Evolutionary conservation across 2,888 invertebrate species (phyloP).

Genomic region (Drosophila cracens): DNA sequence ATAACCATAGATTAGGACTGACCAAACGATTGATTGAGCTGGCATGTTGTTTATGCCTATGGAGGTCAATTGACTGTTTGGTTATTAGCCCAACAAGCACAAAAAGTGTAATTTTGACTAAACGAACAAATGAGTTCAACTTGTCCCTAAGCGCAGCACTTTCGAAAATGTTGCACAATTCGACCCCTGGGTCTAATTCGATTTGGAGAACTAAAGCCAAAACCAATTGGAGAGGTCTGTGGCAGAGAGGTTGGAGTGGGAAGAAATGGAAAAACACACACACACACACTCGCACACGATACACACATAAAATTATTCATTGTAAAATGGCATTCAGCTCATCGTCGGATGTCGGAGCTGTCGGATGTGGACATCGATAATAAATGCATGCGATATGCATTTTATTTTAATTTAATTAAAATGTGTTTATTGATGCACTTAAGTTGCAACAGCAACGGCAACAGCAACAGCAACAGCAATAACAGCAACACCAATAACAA

Average conservation of each 20-base stretch:
- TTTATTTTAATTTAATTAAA: conserved; percentile 79
- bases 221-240: background rate
- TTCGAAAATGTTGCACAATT: conserved; percentile 71
- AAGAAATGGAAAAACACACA: conserved; percentile 34
- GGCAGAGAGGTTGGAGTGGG: background rate
- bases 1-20: background rate
- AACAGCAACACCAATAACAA: conserved; percentile 12
- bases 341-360: conserved; percentile 35
- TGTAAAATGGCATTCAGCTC: conserved; percentile 48
- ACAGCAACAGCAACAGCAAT: conserved; percentile 21
- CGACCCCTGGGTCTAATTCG: conserved; percentile 74
- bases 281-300: conserved; percentile 17
- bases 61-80: background rate
- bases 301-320: conserved; percentile 70
- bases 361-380: conserved; percentile 68
- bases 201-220: conserved; percentile 69
- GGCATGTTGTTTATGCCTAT: background rate
- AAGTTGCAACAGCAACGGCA: conserved; percentile 52
- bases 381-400: conserved; percentile 61
- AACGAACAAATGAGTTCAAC: conserved; percentile 56
- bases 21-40: conserved; percentile 14
- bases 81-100: conserved; percentile 2
- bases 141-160: conserved; percentile 45
- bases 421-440: conserved; percentile 79
- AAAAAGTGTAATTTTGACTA: conserved; percentile 16